These are phyloP conservation scores for Characodon lateralis DNA, from an alignment of 2,797 vertebrate genomes.

Conservation along the genomic window DNA sequence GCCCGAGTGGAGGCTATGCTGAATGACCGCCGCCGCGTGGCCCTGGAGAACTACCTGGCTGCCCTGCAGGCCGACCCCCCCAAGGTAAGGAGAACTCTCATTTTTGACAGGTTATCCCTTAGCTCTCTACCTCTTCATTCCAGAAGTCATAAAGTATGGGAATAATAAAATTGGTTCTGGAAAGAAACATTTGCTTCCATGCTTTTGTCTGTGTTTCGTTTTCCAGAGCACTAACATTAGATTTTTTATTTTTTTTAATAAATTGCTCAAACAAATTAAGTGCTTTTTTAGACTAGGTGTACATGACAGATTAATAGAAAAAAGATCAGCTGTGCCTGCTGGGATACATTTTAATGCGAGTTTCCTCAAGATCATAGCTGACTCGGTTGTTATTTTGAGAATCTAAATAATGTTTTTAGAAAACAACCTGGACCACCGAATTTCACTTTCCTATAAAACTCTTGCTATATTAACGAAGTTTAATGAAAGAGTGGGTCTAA, in stretches of 20 bases:
- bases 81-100: constrained; percentile 72
- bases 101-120: background rate
- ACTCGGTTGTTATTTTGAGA: background rate
- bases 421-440: too few species aligned
- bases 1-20: constrained; percentile 96
- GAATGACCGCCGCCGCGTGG: constrained; percentile 93
- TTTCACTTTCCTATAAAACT: too few species aligned
- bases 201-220: too few species aligned
- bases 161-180: too few species aligned
- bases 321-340: background rate
- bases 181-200: too few species aligned
- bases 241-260: too few species aligned
- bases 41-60: constrained; percentile 95
- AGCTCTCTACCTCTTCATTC: constrained; percentile 8
- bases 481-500: too few species aligned
- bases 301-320: background rate
- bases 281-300: background rate
- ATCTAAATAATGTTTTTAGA: too few species aligned
- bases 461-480: too few species aligned
- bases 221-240: background rate
- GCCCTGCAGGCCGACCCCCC: constrained; percentile 94
- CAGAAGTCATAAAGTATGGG: background rate
- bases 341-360: background rate
- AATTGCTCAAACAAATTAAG: too few species aligned
- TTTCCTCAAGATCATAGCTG: background rate